Base-by-base conservation (phyloP, 2,888 invertebrate genomes). In the Leptinotarsa juncta region DNA sequence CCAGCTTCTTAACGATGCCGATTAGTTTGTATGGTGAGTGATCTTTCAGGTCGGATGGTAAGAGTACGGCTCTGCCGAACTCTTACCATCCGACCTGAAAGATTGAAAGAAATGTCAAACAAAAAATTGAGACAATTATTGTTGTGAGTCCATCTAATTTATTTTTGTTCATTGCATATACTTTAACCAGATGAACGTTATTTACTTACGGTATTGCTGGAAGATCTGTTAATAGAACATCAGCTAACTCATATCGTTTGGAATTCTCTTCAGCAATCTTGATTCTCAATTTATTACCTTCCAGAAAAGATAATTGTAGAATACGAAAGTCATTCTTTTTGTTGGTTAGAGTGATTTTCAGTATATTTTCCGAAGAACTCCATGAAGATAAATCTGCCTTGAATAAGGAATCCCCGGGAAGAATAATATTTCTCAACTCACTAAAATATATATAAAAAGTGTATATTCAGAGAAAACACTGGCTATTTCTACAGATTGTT, bases 191-290 rank as follows among this genome's bases (percentile, higher is more conserved):
- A 42, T 42, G 12, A 42, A 67, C 4, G 32, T 5, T 23, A 67
- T 14, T 60, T 18, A 79, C 77, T 76, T 75, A 78, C 79, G 69
- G 65, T 53, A 74, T 20, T 12, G 14, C 49, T 57, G 20, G 10
- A 5, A 77, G 79, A 69, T 80, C 79, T 60, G 62, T 26, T n/a
- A 65, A 67, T 15, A 80, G 65, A 16, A 78, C 79, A 26, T 80
- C 79, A 15, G n/a, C 20, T 15, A 80, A 62, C 51, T 79, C 75
- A 55, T 80, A 80, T 68, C 80, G 70, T 20, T 60, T 51, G 50
- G 68, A 67, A 10, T 73, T 18, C 5, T 42, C 32, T 53, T 78
- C 75, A 16, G 67, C 20, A 32, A 80, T 72, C 55, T 78, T 75
- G 10, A 78, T 20, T 57, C 80, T 77, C 18, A 65, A 68, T 50